Base-by-base conservation (phyloP, 2,113 vertebrate genomes). In the Dunckerocampus dactyliophorus region DNA sequence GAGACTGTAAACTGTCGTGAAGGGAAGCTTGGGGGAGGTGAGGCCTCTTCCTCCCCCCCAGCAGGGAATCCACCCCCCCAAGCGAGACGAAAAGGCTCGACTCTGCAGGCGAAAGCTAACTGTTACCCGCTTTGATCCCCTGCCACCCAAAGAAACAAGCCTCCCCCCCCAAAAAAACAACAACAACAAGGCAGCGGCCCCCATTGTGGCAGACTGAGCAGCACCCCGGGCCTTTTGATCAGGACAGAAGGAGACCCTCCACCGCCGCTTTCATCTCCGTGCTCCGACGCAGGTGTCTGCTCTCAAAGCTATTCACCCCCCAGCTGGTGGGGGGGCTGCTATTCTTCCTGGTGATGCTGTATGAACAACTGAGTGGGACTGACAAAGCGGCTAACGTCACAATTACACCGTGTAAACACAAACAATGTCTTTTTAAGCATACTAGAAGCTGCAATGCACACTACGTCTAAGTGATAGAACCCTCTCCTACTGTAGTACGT, bases 101-200 rank as follows among this genome's bases (percentile, higher is more conserved):
- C 88, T 89, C 88, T 65, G 65, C 88, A 91, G 90, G 89, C 68
- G 74, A 91, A 91, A 89, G 88, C 90, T 90, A 90, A 91, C 90
- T 88, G 85, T 86, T 81, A 88, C 76, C 80, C 74, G 85, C 91
- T 92, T 92, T 92, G 91, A 92, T 91, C 91, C 88, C 87, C 78
- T 59, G 73, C 69, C 84, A 74, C 69, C 73, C 79, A 71, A 76
- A 87, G 86, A 87, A 86, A 85, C 62, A 77, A 76, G 69, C 71
- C 17, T 9, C 53, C 53, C 39, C 39, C 31, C 31, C 31, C 31
- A 34, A 34, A 13, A 84, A 71, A 81, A 85, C 79, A 85, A 86
- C 84, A 86, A 85, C 78, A 85, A 86, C 82, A 84, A 75, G 83
- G 24, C 75, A 51, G 69, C 64, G 82, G 76, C 84, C 77, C 75